Percentiles rank a stretch among this genome's conserved stretches.
phyloP scores from a whole-genome alignment of 2,888 invertebrate species.

The Agriopis aurantiaria region DNA sequence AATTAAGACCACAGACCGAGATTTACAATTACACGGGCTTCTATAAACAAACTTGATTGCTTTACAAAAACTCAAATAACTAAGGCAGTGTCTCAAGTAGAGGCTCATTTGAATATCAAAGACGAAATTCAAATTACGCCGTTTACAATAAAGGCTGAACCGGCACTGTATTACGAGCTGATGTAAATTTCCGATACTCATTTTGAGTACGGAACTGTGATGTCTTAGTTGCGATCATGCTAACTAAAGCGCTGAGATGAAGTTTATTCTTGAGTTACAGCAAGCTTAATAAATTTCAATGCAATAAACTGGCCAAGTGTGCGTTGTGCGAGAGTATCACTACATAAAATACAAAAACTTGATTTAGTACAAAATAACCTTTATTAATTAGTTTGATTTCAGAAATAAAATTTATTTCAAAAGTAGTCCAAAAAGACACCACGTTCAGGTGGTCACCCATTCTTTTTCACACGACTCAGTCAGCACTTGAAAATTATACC shows the following conservation, averaged over 20 bases:
- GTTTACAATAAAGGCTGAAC: constrained; percentile 85
- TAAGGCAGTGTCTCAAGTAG: constrained; percentile 86
- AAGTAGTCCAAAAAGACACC: no score
- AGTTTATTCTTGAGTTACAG: not conserved
- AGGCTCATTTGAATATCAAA: constrained; percentile 86
- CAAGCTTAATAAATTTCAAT: not conserved
- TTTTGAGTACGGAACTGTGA: constrained; percentile 82
- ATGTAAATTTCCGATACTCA: constrained; percentile 87
- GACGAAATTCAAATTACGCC: constrained; percentile 86
- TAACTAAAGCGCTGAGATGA: constrained; percentile 46
- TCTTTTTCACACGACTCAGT: no score
- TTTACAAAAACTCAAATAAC: constrained; percentile 87
- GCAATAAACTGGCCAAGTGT: no score
- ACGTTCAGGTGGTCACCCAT: no score
- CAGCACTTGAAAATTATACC: no score
- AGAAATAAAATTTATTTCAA: no score
- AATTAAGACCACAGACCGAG: constrained; percentile 83
- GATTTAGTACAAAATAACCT: no score
- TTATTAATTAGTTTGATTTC: no score
- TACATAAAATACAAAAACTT: no score
- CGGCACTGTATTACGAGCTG: constrained; percentile 83
- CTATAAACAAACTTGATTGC: constrained; percentile 86
- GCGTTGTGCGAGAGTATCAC: no score
- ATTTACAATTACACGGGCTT: constrained; percentile 84
- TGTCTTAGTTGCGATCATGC: constrained; percentile 74